Base-by-base conservation (phyloP, 2,797 vertebrate species). In the Ceyx erithaca region DNA sequence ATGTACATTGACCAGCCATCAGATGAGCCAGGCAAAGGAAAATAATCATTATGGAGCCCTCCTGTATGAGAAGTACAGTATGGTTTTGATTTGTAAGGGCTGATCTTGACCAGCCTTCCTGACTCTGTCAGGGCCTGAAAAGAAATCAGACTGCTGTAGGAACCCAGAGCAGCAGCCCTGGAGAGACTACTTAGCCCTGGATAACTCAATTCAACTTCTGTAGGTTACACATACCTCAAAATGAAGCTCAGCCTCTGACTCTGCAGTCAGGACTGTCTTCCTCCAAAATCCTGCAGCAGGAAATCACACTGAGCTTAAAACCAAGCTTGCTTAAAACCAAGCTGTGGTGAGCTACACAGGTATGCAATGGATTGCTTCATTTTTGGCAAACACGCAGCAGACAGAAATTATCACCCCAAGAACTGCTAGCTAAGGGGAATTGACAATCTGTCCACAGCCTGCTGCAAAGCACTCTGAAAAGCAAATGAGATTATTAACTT, bases 401-500 rank as follows among this genome's bases (percentile, higher is more conserved):
- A 73, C 64, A 92, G 45, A 84, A 95, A 64, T 11, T 20, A 72
- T 82, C 48, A 63, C 54, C 63, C 90, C 63, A 46, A 95, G 80
- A 70, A 63, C n/a, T 77, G 45, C 33, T 72, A 67, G 28, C 70
- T 91, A 67, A 85, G 54, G n/a, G 41, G 66, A 96, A 81, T 8
- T 76, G 83, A 92, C 68, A 94, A 80, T 90, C 73, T 88, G 51
- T 84, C 43, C 40, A 10, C 1, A 37, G 31, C 37, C 80, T 73
- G 64, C 80, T 87, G 75, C 67, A 96, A 86, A 67, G 31, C 62
- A 64, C 28, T 72, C 51, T 58, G 66, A 75, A 92, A 85, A 80
- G 67, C 43, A 90, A 91, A 81, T 67, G 14, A 86, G 45, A 71
- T 86, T 89, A 73, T 80, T 73, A 94, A 73, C 55, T 85, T 87